phyloP scores from a whole-genome alignment of 1,140 invertebrate species.

The Trachelipus rathkii region DNA sequence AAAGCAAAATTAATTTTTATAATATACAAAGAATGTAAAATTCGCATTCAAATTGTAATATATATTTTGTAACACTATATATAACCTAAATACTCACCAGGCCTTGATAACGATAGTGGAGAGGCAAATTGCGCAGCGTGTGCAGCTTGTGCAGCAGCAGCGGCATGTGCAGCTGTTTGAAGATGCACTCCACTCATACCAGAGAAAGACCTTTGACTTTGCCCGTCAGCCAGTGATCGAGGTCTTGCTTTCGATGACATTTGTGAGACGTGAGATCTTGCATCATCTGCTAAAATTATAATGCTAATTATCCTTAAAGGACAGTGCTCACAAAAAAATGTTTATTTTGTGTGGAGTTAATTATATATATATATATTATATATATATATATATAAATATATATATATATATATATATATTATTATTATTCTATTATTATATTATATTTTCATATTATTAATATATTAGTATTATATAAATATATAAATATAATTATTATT shows the following conservation, averaged over 20 bases:
- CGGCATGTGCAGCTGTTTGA: not conserved
- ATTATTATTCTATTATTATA: no score
- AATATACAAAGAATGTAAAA: conserved; percentile 20
- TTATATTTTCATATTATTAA: no score
- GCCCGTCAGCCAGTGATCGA: conserved; percentile 66
- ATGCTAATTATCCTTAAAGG: not conserved
- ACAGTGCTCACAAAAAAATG: not conserved
- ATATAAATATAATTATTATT: no score
- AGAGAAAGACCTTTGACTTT: conserved; percentile 78
- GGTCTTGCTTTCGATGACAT: conserved; percentile 47
- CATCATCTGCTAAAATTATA: conserved; percentile 47
- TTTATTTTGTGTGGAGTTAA: not conserved
- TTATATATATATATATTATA: no score
- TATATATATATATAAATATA: no score
- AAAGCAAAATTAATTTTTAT: no score
- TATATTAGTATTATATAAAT: no score
- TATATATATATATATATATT: no score
- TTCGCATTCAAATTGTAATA: not conserved
- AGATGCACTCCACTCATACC: conserved; percentile 72
- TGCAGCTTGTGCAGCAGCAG: not conserved
- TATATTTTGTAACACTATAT: not conserved
- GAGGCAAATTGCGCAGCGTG: conserved; percentile 56
- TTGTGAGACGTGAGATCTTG: conserved; percentile 58
- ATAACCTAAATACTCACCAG: conserved; percentile 59
- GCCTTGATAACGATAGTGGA: conserved; percentile 70